phyloP scores from a whole-genome alignment of 1,140 invertebrate genomes.

The Zaprionus kolodkinae region DNA sequence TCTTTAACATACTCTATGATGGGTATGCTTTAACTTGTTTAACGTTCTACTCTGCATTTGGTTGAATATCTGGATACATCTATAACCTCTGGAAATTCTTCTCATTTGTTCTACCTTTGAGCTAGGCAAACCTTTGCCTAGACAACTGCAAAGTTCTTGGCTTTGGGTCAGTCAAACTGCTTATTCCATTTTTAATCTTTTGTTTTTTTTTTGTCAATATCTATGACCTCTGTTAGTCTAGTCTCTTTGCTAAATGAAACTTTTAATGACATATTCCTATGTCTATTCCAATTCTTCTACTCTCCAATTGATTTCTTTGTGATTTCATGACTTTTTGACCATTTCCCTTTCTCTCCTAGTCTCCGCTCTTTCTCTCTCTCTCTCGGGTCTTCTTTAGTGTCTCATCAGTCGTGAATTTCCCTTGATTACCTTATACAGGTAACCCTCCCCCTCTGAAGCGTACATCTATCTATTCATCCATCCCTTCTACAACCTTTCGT shows the following conservation, averaged over 20 bases:
- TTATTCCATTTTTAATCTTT: not conserved
- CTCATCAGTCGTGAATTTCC: conserved; percentile 22
- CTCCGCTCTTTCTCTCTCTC: not conserved
- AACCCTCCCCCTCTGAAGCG: not conserved
- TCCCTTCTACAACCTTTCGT: conserved; percentile 7
- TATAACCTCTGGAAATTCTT: too few species aligned
- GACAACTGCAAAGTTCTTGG: too few species aligned
- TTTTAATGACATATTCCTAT: not conserved
- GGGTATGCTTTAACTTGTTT: too few species aligned
- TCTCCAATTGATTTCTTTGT: conserved; percentile 22
- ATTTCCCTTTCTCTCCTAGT: not conserved
- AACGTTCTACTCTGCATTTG: too few species aligned
- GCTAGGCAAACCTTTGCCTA: too few species aligned
- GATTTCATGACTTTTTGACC: conserved; percentile 19
- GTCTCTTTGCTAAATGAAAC: not conserved
- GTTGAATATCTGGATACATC: too few species aligned
- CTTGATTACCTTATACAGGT: conserved; percentile 7
- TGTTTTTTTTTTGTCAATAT: not conserved
- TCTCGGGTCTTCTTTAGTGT: conserved; percentile 1
- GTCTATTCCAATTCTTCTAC: not conserved
- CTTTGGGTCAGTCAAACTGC: too few species aligned
- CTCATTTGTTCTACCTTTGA: too few species aligned
- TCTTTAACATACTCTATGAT: too few species aligned
- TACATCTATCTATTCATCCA: not conserved
- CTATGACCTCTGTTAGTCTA: not conserved